A percentile compares a stretch with the other conserved stretches of the same genome.
Conservation (phyloP, 30 jellyfish, hydroid and myxozoan genomes). For the Aurelia sp. region DNA sequence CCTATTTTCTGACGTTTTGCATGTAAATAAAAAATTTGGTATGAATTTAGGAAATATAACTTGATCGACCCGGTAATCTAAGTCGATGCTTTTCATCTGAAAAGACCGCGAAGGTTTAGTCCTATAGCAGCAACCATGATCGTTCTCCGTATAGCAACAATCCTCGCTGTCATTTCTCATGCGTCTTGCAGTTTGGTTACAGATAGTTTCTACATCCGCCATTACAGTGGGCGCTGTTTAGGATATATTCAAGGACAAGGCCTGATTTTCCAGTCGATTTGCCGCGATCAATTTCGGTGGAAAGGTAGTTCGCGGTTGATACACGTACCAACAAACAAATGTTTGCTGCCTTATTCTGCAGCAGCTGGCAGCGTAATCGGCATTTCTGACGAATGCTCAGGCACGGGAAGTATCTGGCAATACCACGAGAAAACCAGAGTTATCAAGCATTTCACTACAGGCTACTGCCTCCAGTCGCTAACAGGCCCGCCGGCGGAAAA, state of each 20-base stretch:
- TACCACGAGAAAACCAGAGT: slow-evolving; percentile 12
- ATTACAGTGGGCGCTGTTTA: slow-evolving; percentile 28
- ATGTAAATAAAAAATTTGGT: too few relatives aligned
- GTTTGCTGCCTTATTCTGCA: slow-evolving; percentile 18
- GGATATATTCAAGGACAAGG: slow-evolving; percentile 24
- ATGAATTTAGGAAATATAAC: too few relatives aligned
- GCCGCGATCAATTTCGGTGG: slow-evolving; percentile 58
- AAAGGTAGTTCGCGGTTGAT: slow-evolving; percentile 41
- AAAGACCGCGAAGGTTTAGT: too few relatives aligned
- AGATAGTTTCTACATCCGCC: slow-evolving; percentile 31
- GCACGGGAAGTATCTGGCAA: slow-evolving; percentile 47
- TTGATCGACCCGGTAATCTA: too few relatives aligned
- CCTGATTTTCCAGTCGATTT: slow-evolving; percentile 25
- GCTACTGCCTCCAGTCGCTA: slow-evolving; percentile 39
- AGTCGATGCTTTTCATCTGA: too few relatives aligned
- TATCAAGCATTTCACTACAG: slow-evolving; percentile 31
- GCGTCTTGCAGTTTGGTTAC: background rate
- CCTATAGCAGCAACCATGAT: too few relatives aligned
- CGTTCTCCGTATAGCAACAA: too few relatives aligned
- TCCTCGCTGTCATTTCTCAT: too few relatives aligned
- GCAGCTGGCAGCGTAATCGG: slow-evolving; percentile 31
- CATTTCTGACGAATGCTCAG: slow-evolving; percentile 21
- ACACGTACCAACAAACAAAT: slow-evolving; percentile 28
- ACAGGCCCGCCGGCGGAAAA: background rate
- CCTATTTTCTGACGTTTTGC: too few relatives aligned